Evolutionary conservation across 2,113 vertebrate species (phyloP), one percentile per base, ranked within the genome.

Genomic region (Ailurus styani): DNA sequence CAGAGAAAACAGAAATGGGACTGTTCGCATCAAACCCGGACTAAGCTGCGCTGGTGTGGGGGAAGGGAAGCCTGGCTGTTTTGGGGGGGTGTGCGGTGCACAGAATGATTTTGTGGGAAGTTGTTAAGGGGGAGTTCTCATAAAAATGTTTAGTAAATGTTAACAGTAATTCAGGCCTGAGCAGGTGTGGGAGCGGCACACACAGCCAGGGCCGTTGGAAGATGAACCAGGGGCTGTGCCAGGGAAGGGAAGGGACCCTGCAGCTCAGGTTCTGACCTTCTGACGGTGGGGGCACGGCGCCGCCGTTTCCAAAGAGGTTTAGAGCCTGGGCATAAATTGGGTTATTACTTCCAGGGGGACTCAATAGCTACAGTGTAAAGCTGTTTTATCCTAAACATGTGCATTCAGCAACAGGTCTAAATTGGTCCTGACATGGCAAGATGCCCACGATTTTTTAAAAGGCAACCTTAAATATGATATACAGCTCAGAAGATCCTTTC

Each of bases 121-220:
- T 73, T 10, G 86, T 98, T 91, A 96, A 93, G 95, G 96, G 0
- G 6, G 7, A 92, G 84, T 92, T 66, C 98, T 97, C 97, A 77
- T 98, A 98, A 98, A 98, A 95, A 37, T 12, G 45, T 93, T 97
- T 10, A 81, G 96, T 62, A 85, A 93, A 87, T 37, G 95, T 81
- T 82, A 90, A 60, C 85, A 42, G 54, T 5, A 4, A 72, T 31
- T 94, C 89, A 5, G 98, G 72, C 79, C 88, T 29, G 14, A 90
- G 97, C 97, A 98, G 98, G 98, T 98, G 98, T 98, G 98, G 96
- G 85, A 82, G 87, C 55, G 29, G 73, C 31, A 23, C 84, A 37
- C 3, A 27, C 4, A 0, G 4, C 1, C 0, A 23, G 87, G 95
- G 89, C 18, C 18, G 2, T 2, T 0, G 3, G 55, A 75, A 86